Evolutionary conservation across 1,140 invertebrate species (phyloP), one percentile per base, ranked within the genome.

Genomic region (Apolygus lucorum): DNA sequence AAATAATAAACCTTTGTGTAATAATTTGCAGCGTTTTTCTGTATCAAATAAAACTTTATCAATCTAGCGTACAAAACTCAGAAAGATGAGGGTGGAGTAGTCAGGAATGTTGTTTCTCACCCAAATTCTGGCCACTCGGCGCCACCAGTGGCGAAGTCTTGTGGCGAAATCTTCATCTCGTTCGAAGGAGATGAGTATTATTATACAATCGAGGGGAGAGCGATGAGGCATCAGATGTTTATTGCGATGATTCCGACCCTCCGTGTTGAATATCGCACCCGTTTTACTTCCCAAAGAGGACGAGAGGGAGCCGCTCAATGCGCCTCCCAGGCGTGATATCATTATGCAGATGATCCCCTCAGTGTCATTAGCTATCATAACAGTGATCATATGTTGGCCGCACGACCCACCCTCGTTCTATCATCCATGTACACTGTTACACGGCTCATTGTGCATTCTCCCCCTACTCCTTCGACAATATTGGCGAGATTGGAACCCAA

Each of bases 371-470:
- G 54, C 54, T 59, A 59, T 59, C 54, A 59, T 59, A 59, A 59
- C 54, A 59, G 54, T 22, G 54, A 59, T 14, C 54, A 59, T 59
- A 59, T 22, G 54, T 59, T 22, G 34, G 17, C 4, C 34, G 17
- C 17, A 4, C 54, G 54, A 11, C 4, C 54, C 8, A 11, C 54
- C 4, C 54, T 21, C 22, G 8, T 11, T 49, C 54, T 59, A 8
- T 11, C 54, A 11, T 24, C 11, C 54, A 4, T 59, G 8, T 22
- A 4, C 54, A 14, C 22, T 8, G 54, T 59, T 59, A 59, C 54
- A 59, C 54, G 54, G 54, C 22, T 59, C 54, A 59, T 59, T 59
- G 54, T 59, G 22, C 54, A 59, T n/a, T n/a, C n/a, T n/a, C n/a
- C 34, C 34, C 34, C 8, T 11, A 49, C 34, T 8, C 34, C 34